A percentile compares a stretch with the other conserved stretches of the same genome.
phyloP scores from a whole-genome alignment of 2,888 invertebrate genomes.

The Dasypolia templi region DNA sequence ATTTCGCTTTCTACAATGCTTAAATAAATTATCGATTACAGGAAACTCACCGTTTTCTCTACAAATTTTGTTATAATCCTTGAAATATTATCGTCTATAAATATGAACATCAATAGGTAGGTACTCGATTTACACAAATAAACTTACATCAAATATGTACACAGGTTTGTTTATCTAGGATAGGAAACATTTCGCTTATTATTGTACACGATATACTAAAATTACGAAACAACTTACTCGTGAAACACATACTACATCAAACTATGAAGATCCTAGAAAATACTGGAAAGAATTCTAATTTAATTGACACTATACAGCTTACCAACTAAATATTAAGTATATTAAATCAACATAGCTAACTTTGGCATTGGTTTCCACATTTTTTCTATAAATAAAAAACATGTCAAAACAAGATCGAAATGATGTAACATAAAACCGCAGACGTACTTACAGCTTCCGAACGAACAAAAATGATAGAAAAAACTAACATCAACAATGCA shows the following conservation, averaged over 20 bases:
- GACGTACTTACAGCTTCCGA: conserved; percentile 76
- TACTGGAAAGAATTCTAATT: conserved; percentile 86
- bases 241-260: conserved; percentile 85
- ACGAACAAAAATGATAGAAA: conserved; percentile 77
- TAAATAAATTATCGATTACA: conserved; percentile 86
- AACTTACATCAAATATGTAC: conserved; percentile 85
- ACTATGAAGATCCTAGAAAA: conserved; percentile 88
- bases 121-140: conserved; percentile 87
- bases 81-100: conserved; percentile 81
- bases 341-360: conserved; percentile 89
- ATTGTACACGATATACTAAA: conserved; percentile 86
- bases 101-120: conserved; percentile 89
- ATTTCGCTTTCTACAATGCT: conserved; percentile 87
- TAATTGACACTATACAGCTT: conserved; percentile 90
- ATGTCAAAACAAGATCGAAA: conserved; percentile 87
- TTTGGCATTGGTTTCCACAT: conserved; percentile 90
- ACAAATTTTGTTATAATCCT: conserved; percentile 76
- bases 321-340: conserved; percentile 84
- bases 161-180: conserved; percentile 85
- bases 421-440: conserved; percentile 80
- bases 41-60: conserved; percentile 89
- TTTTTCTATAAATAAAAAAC: conserved; percentile 86
- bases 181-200: conserved; percentile 90
- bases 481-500: conserved; percentile 86
- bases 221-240: conserved; percentile 87